phyloP scores from a whole-genome alignment of 2,888 invertebrate genomes.

The Chesias legatella region DNA sequence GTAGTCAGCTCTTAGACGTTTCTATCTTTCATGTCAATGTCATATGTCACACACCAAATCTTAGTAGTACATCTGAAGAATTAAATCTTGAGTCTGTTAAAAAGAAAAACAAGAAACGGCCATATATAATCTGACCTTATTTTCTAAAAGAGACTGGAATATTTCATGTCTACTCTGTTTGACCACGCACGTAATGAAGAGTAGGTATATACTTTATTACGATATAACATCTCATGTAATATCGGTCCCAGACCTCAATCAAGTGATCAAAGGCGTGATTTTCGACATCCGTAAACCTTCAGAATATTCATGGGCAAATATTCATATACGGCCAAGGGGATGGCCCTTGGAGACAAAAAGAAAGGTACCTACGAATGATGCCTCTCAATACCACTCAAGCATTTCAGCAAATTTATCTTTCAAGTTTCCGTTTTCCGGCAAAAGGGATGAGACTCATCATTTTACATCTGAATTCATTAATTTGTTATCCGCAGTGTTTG shows the following conservation, averaged over 20 bases:
- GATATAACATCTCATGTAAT: too few species aligned
- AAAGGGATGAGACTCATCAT: constrained; percentile 8
- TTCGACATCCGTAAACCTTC: constrained; percentile 6
- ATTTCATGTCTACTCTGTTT: too few species aligned
- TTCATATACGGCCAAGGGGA: constrained; percentile 5
- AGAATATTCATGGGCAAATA: constrained; percentile 9
- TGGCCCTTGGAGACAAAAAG: constrained; percentile 12
- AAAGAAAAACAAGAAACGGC: too few species aligned
- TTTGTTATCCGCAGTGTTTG: constrained; percentile 13
- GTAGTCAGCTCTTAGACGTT: too few species aligned
- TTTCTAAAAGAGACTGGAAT: too few species aligned
- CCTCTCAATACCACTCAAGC: constrained; percentile 13
- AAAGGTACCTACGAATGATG: constrained; percentile 4
- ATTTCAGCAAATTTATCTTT: constrained; percentile 12
- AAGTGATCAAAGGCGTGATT: constrained; percentile 6
- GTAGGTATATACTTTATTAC: too few species aligned
- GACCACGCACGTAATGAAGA: too few species aligned
- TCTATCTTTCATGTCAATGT: too few species aligned
- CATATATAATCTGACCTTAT: too few species aligned
- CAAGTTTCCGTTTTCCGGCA: constrained; percentile 8
- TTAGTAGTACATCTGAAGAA: too few species aligned
- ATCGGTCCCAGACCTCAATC: constrained; percentile 5
- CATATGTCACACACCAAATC: too few species aligned
- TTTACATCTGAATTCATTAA: constrained; percentile 15
- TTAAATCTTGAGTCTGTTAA: too few species aligned